phyloP scores from a whole-genome alignment of 1,140 invertebrate species.

The Phenacoccus solenopsis region DNA sequence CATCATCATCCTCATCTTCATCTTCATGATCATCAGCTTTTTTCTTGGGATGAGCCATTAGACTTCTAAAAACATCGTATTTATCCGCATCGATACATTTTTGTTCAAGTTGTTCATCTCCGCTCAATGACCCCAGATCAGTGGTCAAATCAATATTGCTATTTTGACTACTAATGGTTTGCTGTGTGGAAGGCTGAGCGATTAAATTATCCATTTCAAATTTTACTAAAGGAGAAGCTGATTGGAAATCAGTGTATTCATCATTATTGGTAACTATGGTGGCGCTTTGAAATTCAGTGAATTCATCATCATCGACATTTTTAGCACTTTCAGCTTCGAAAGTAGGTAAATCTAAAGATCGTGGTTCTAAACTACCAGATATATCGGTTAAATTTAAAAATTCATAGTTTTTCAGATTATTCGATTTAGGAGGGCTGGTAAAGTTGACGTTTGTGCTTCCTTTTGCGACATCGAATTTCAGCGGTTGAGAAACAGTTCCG shows the following conservation, averaged over 20 bases:
- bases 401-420: not conserved
- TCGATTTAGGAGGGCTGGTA: slow-evolving; percentile 4
- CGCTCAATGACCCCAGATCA: not conserved
- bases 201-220: not conserved
- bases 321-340: not conserved
- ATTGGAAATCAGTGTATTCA: slow-evolving; percentile 27
- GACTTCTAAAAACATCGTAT: slow-evolving; percentile 22
- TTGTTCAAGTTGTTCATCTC: not conserved
- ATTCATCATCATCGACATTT: slow-evolving; percentile 27
- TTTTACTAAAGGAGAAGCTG: slow-evolving; percentile 18
- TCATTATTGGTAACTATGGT: slow-evolving; percentile 22
- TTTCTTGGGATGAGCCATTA: not conserved
- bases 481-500: not conserved
- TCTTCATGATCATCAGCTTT: not conserved
- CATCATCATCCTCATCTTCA: not conserved
- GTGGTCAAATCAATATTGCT: not conserved
- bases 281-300: slow-evolving; percentile 30
- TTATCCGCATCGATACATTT: slow-evolving; percentile 20
- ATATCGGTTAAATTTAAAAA: not conserved
- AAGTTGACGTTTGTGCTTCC: not conserved
- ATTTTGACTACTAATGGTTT: not conserved
- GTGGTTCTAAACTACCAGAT: slow-evolving; percentile 14
- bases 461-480: not conserved
- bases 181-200: not conserved
- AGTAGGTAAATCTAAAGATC: slow-evolving; percentile 20